Evolutionary conservation across 1,140 invertebrate genomes (phyloP).

Genomic region (Drosophila malerkotliana): DNA sequence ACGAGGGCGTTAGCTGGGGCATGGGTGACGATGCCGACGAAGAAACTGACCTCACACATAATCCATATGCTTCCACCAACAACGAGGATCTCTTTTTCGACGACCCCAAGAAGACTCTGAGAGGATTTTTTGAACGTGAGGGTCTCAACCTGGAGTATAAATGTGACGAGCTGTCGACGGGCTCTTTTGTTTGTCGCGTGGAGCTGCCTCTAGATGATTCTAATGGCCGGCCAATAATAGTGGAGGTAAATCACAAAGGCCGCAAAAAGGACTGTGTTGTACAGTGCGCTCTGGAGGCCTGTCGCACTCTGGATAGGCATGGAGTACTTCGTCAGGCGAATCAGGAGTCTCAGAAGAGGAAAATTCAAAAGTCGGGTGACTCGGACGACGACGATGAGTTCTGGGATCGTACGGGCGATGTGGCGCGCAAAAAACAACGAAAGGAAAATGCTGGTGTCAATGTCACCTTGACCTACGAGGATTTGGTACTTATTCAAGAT

Average conservation of each 20-base stretch:
- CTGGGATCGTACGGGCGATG: conserved; percentile 96
- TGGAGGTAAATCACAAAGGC: conserved; percentile 93
- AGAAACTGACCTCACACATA: conserved; percentile 91
- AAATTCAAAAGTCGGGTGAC: conserved; percentile 86
- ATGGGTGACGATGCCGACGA: conserved; percentile 96
- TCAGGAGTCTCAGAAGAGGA: conserved; percentile 88
- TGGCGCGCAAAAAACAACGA: conserved; percentile 93
- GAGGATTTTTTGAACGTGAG: conserved; percentile 98
- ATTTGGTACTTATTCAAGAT: conserved; percentile 86
- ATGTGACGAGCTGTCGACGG: conserved; percentile 91
- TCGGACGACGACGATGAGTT: conserved; percentile 98
- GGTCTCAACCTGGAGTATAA: conserved; percentile 94
- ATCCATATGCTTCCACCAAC: conserved; percentile 91
- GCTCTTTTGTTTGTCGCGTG: conserved; percentile 89
- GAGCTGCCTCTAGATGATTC: conserved; percentile 91
- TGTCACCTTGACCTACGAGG: conserved; percentile 89
- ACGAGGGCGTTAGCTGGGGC: conserved; percentile 94
- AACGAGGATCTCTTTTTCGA: conserved; percentile 96
- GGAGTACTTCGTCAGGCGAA: conserved; percentile 91
- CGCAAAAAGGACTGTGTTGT: conserved; percentile 98
- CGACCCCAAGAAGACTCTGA: conserved; percentile 97
- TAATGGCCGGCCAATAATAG: conserved; percentile 89
- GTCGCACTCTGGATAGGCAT: conserved; percentile 93
- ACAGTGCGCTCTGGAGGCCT: conserved; percentile 97
- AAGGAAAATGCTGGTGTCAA: conserved; percentile 86